A percentile compares a stretch with the other conserved stretches of the same genome.
phyloP scores from a whole-genome alignment of 1,140 invertebrate species.

The Lasioglossum albipes region DNA sequence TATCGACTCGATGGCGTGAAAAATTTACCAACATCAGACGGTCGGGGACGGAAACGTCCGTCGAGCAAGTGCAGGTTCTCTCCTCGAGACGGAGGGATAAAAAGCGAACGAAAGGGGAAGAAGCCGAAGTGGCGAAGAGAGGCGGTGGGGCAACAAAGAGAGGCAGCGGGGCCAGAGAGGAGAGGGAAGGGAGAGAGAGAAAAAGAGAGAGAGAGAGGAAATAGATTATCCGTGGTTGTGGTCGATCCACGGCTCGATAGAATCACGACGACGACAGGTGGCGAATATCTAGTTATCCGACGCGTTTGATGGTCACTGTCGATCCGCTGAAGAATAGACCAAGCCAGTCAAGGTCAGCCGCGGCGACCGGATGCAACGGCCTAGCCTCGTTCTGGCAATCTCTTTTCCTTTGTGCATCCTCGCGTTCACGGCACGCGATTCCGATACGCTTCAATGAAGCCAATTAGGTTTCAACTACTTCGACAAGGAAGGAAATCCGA shows the following conservation, averaged over 20 bases:
- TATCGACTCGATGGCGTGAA: conserved; percentile 6
- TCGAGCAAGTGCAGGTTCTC: neutral
- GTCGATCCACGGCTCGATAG: conserved; percentile 23
- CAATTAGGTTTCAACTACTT: conserved; percentile 22
- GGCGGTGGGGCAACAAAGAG: neutral
- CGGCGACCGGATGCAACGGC: conserved; percentile 48
- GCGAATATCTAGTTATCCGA: conserved; percentile 36
- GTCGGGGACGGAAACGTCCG: conserved; percentile 7
- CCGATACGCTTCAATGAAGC: conserved; percentile 43
- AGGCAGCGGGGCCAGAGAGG: neutral
- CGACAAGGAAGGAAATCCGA: conserved; percentile 7
- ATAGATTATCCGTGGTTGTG: conserved; percentile 30
- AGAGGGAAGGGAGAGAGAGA: neutral
- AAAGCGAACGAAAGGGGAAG: neutral
- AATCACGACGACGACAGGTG: conserved; percentile 45
- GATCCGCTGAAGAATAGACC: conserved; percentile 41
- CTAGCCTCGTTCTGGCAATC: conserved; percentile 42
- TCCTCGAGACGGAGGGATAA: neutral
- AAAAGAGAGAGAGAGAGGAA: neutral
- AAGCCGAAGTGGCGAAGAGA: neutral
- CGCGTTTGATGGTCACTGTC: conserved; percentile 31
- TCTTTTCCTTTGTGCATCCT: conserved; percentile 38
- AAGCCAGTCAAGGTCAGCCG: conserved; percentile 41
- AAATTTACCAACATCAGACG: conserved; percentile 8
- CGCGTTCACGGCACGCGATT: conserved; percentile 24